A percentile compares a stretch with the other conserved stretches of the same genome.
Evolutionary conservation across 2,888 invertebrate genomes (phyloP).

Genomic region (Lycaena phlaeas): DNA sequence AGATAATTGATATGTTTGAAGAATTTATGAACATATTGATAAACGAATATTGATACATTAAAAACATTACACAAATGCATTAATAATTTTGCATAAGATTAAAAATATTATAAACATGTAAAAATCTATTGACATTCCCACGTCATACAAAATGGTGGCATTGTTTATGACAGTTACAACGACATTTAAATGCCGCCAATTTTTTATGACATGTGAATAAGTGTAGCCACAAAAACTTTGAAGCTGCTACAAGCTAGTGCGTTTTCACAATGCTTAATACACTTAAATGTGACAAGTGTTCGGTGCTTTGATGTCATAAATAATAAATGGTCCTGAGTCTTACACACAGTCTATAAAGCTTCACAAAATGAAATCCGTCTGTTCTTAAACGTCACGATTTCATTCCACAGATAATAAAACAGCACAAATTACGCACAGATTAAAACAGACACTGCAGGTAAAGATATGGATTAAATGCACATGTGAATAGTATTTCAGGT

Average conservation of each 20-base stretch:
- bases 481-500: conserved; percentile 23
- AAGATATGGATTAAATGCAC: conserved; percentile 50
- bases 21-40: conserved; percentile 4
- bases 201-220: conserved; percentile 18
- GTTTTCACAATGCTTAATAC: conserved; percentile 42
- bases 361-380: conserved; percentile 38
- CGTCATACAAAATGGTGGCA: neutral
- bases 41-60: conserved; percentile 2
- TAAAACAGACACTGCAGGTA: conserved; percentile 59
- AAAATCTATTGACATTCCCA: neutral
- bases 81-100: conserved; percentile 7
- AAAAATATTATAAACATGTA: conserved; percentile 10
- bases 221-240: conserved; percentile 30
- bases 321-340: conserved; percentile 67
- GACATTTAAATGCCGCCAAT: conserved; percentile 16
- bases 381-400: conserved; percentile 28
- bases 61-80: conserved; percentile 9
- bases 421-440: conserved; percentile 59
- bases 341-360: conserved; percentile 64
- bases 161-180: conserved; percentile 9
- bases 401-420: conserved; percentile 49
- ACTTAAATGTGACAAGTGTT: conserved; percentile 40
- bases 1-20: neutral
- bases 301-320: conserved; percentile 53
- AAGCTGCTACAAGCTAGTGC: conserved; percentile 65